Evolutionary conservation across 2,113 vertebrate genomes (phyloP).

Genomic region (Microtus oregoni): DNA sequence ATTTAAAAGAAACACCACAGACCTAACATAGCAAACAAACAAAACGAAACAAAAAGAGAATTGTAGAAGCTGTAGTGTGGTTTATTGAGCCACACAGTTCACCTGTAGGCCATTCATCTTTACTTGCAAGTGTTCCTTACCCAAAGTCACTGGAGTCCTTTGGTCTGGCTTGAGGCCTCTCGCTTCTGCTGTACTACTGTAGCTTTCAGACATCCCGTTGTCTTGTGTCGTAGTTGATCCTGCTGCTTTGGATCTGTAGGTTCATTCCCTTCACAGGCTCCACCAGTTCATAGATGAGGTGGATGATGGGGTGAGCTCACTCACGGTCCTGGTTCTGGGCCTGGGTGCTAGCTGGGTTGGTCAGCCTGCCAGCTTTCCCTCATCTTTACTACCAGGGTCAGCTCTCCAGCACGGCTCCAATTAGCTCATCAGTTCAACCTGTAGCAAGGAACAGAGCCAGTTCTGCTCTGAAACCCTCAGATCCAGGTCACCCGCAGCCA

Average conservation of each 20-base stretch:
- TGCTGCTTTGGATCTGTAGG: neutral
- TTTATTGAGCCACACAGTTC: neutral
- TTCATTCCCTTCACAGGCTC: neutral
- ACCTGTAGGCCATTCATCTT: neutral
- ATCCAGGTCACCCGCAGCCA: too few relatives aligned
- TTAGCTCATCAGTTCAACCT: neutral
- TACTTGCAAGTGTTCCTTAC: neutral
- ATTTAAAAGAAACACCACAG: neutral
- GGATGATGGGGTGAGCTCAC: neutral
- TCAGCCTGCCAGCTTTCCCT: neutral
- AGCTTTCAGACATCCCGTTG: neutral
- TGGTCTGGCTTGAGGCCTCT: neutral
- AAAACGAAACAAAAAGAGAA: neutral
- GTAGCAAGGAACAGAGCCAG: neutral
- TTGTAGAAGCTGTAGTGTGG: neutral
- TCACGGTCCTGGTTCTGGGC: neutral
- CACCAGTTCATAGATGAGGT: neutral
- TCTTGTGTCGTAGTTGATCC: neutral
- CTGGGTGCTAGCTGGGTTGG: neutral
- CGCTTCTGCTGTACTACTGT: rapidly evolving
- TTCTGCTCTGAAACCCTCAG: too few relatives aligned
- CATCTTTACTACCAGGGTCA: neutral
- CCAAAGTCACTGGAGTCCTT: neutral
- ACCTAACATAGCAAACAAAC: neutral
- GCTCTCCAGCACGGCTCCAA: neutral